phyloP scores from a whole-genome alignment of 2,113 vertebrate species.

The Hypocryptadius cinnamomeus region DNA sequence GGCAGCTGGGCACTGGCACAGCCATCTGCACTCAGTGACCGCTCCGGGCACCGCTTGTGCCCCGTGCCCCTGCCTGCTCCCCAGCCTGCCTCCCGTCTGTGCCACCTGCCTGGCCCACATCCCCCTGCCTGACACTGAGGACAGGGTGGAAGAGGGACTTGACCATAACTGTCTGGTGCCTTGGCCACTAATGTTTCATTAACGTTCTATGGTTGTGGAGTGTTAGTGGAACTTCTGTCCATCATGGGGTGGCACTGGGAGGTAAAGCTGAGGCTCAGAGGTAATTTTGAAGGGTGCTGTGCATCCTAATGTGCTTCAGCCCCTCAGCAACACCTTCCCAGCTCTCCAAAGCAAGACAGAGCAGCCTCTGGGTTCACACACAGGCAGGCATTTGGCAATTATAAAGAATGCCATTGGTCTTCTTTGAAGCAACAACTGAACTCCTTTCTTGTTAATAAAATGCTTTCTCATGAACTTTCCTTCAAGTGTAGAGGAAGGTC shows the following conservation, averaged over 20 bases:
- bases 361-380: fast-evolving
- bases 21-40: fast-evolving
- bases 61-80: background rate
- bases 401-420: background rate
- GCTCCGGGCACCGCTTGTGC: fast-evolving
- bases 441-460: background rate
- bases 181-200: background rate
- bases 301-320: too few relatives aligned
- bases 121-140: background rate
- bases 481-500: background rate
- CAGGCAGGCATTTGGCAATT: background rate
- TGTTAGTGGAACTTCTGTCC: background rate
- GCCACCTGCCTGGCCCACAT: background rate
- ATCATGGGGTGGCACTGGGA: fast-evolving
- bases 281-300: background rate
- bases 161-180: fast-evolving
- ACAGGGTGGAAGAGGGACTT: background rate
- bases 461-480: background rate
- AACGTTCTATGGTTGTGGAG: fast-evolving
- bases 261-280: fast-evolving
- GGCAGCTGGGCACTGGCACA: background rate
- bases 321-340: background rate
- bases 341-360: background rate
- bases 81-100: fast-evolving
- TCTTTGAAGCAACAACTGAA: background rate